Evolutionary conservation across 2,797 vertebrate genomes (phyloP), one percentile per base, ranked within the genome.

Genomic region (Catostomus latipinnis): DNA sequence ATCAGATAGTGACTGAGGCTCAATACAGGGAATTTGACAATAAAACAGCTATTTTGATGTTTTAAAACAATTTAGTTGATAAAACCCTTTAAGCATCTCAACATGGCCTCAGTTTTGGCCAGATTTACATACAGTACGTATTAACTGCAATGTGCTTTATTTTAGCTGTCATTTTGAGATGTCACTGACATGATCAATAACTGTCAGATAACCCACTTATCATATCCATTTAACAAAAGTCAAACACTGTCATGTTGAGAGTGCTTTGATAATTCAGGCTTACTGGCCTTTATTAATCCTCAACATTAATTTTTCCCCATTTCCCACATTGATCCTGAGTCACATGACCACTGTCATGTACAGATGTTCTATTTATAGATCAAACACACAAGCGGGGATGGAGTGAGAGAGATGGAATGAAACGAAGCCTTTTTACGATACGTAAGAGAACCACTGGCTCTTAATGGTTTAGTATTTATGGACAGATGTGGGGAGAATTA

Each of bases 391-490:
- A 50, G 48, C 6, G 3, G 34, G 34, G 34, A 34, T 34, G 34
- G 49, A 48, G 56, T 54, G 50, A 61, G 62, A 84, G 22, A 84
- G 82, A 88, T 88, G 83, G 88, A 54, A 34, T 89, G 86, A 89
- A 92, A 90, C 90, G 81, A 88, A 89, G 85, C 87, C 82, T 80
- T 85, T 18, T 83, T 12, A 82, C 6, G 68, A 18, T 85, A 90
- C 86, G 85, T 83, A 89, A 86, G 85, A 80, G 87, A 87, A 67
- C 49, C 85, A 84, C 82, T 81, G 81, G 84, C 34, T 49, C 50
- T 85, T 91, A 93, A 92, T 91, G 89, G 90, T 88, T 63, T 90
- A 54, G 81, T 89, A 91, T 89, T 91, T 91, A 93, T 49, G 76
- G 91, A 91, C 89, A 89, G 91, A 91, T 89, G 88, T 88, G 87